Evolutionary conservation across 2,113 vertebrate species (phyloP).

Genomic region (Chrysemys picta): DNA sequence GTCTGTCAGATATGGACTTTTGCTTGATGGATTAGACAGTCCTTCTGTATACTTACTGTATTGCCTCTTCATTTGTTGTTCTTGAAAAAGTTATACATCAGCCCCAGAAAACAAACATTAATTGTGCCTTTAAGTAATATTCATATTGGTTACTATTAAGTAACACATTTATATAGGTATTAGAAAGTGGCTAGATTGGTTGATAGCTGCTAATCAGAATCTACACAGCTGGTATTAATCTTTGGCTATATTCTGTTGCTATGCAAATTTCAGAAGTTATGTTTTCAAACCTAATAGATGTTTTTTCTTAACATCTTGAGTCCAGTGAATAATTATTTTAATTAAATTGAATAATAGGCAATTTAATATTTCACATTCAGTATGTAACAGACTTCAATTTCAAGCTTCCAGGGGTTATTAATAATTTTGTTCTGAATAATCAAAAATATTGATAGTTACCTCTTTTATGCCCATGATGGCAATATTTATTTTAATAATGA

Average conservation of each 20-base stretch:
- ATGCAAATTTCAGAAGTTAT: background rate
- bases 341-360: background rate
- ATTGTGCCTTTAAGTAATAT: background rate
- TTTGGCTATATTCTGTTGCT: background rate
- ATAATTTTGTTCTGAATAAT: background rate
- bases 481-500: background rate
- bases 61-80: background rate
- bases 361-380: background rate
- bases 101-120: background rate
- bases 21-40: background rate
- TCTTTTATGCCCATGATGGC: background rate
- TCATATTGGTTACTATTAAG: background rate
- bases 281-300: background rate
- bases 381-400: constrained; percentile 9
- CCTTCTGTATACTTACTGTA: background rate
- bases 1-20: background rate
- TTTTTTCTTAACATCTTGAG: background rate
- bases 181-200: background rate
- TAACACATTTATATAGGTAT: background rate
- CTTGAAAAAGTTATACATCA: background rate
- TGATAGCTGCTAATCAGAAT: background rate
- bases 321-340: constrained; percentile 40
- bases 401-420: background rate
- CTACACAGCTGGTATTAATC: background rate
- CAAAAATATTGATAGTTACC: constrained; percentile 10